A percentile compares a stretch with the other conserved stretches of the same genome.
Conservation (phyloP, 1,140 invertebrate genomes). For the Zaprionus taronus region DNA sequence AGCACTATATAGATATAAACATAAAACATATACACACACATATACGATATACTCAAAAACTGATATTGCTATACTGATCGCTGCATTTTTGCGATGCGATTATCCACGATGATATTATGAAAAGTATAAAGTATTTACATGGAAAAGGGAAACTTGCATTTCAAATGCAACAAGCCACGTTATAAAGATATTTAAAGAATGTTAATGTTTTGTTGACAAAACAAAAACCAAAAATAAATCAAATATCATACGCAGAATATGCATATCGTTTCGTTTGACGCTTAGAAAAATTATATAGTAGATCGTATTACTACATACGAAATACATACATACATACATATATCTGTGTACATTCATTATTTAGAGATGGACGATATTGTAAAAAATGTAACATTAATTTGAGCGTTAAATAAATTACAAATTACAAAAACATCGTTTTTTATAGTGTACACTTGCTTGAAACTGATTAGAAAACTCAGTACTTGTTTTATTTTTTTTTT, state of each 20-base stretch:
- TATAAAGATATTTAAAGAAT: slow-evolving; percentile 14
- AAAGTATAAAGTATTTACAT: slow-evolving; percentile 32
- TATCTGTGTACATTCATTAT: slow-evolving; percentile 54
- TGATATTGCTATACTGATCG: slow-evolving; percentile 17
- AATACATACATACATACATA: slow-evolving; percentile 29
- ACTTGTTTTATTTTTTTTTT: slow-evolving; percentile 11
- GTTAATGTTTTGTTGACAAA: slow-evolving; percentile 20
- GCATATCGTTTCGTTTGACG: slow-evolving; percentile 76
- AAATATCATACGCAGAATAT: slow-evolving; percentile 34
- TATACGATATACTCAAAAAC: slow-evolving; percentile 8
- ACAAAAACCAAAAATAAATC: slow-evolving; percentile 5
- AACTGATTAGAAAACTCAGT: not conserved
- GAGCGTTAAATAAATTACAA: slow-evolving; percentile 65
- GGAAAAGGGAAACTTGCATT: slow-evolving; percentile 18
- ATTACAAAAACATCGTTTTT: slow-evolving; percentile 16
- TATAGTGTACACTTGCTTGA: not conserved
- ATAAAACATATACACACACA: slow-evolving; percentile 10
- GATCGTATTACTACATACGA: slow-evolving; percentile 18
- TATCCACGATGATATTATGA: slow-evolving; percentile 13
- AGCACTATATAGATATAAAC: slow-evolving; percentile 30
- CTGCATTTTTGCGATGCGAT: slow-evolving; percentile 22
- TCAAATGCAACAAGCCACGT: slow-evolving; percentile 12
- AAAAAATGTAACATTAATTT: slow-evolving; percentile 61
- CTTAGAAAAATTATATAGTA: slow-evolving; percentile 65
- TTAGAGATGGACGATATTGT: slow-evolving; percentile 26